Base-by-base conservation (phyloP, 2,797 vertebrate genomes). In the Rhadinocentrus ornatus region DNA sequence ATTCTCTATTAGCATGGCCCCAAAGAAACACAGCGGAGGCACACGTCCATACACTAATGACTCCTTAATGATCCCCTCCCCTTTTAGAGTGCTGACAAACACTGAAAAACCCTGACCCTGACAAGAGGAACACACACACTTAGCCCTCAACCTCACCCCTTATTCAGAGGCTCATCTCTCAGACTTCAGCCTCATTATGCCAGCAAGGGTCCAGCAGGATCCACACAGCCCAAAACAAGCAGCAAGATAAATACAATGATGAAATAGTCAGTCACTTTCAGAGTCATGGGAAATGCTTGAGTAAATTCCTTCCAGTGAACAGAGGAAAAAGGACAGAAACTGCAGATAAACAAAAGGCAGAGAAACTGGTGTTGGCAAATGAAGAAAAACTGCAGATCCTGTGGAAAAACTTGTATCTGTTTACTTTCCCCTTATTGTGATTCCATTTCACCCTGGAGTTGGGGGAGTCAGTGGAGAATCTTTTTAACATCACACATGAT, bases 31-130 rank as follows among this genome's bases (percentile, higher is more conserved):
- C 52, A 5, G 64, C 2, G 41, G 73, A 86, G 82, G 75, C 87
- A 90, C 84, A 82, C 66, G 62, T 87, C 86, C 83, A 87, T 85
- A 68, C 80, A 75, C 87, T 92, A 92, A 93, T 92, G 85, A 89
- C 85, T 88, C 85, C 85, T 87, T 92, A 94, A 93, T 89, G 86
- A 88, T 82, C 86, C 80, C 75, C 83, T 85, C 78, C 86, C 79
- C 81, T 64, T 70, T 64, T 52, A 35, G 71, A 75, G 83, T 57
- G 75, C 77, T 88, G 83, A 92, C 83, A 86, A 88, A 83, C 79
- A 83, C 81, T 82, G 87, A 90, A 88, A 81, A 88, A 88, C 83
- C 62, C 84, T 79, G 69, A 86, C 86, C 88, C 84, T 85, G 90
- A 90, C 89, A 86, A 70, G 79, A 84, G 80, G 79, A 91, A 91